These are phyloP conservation scores for Melospiza melodia DNA, from an alignment of 2,113 vertebrate species.

Conservation along the genomic window DNA sequence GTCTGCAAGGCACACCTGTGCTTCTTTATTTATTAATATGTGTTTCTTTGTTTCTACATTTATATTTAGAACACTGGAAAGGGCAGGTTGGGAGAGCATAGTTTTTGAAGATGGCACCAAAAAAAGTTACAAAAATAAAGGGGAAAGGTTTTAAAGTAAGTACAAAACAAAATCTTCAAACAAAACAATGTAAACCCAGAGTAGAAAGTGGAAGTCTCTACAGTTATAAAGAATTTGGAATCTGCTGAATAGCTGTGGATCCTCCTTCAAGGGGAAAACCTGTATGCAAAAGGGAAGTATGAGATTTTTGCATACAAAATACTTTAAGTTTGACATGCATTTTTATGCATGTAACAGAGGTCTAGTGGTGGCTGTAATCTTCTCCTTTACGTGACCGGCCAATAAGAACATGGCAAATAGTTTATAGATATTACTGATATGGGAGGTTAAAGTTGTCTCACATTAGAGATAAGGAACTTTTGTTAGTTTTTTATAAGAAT, in stretches of 20 bases:
- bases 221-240: not conserved
- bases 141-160: not conserved
- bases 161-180: not conserved
- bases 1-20: conserved; percentile 58
- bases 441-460: not conserved
- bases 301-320: not conserved
- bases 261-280: not conserved
- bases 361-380: not conserved
- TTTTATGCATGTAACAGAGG: not conserved
- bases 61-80: conserved; percentile 60
- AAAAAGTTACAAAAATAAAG: not conserved
- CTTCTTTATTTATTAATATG: conserved; percentile 68
- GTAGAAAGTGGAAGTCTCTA: not conserved
- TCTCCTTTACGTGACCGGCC: not conserved
- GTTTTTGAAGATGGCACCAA: not conserved
- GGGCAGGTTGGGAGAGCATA: not conserved
- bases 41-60: conserved; percentile 51
- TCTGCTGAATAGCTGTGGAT: not conserved
- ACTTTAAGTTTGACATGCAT: not conserved
- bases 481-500: conserved; percentile 25
- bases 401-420: not conserved
- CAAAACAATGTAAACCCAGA: not conserved
- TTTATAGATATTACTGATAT: conserved; percentile 5
- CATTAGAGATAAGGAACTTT: not conserved
- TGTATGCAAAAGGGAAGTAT: not conserved